Conservation (phyloP, 2,113 vertebrate species). For the Sclerurus mexicanus region DNA sequence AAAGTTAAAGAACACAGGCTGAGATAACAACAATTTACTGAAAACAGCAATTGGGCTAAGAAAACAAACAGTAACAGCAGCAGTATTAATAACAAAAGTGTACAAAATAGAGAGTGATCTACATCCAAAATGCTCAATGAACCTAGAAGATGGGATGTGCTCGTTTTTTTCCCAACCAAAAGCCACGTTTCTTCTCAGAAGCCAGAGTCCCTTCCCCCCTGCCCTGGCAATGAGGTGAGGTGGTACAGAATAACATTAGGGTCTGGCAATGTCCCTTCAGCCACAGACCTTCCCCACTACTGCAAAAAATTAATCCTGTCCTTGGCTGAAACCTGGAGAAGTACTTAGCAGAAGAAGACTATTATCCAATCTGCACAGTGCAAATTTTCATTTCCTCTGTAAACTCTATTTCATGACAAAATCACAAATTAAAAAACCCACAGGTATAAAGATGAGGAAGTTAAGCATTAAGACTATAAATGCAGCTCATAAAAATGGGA, state of each 20-base stretch:
- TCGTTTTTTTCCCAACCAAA: not conserved
- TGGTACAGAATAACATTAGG: not conserved
- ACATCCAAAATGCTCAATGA: not conserved
- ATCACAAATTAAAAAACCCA: not conserved
- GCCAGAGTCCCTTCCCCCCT: not conserved
- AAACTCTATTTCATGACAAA: slow-evolving; percentile 27
- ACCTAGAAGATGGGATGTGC: not conserved
- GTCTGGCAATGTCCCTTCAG: not conserved
- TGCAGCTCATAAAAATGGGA: not conserved
- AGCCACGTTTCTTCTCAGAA: not conserved
- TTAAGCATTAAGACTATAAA: slow-evolving; percentile 29
- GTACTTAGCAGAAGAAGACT: not conserved
- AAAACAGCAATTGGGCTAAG: not conserved
- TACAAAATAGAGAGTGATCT: not conserved
- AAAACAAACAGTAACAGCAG: not conserved
- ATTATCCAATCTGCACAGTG: not conserved
- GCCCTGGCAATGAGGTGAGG: not conserved
- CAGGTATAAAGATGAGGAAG: not conserved
- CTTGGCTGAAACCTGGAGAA: not conserved
- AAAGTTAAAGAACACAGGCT: not conserved
- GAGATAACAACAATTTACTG: not conserved
- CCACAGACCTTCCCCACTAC: not conserved
- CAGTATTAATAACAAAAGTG: not conserved
- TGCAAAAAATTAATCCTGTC: not conserved
- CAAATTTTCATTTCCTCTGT: slow-evolving; percentile 19